Conservation (phyloP, 2,888 invertebrate genomes). For the Serripes groenlandicus region DNA sequence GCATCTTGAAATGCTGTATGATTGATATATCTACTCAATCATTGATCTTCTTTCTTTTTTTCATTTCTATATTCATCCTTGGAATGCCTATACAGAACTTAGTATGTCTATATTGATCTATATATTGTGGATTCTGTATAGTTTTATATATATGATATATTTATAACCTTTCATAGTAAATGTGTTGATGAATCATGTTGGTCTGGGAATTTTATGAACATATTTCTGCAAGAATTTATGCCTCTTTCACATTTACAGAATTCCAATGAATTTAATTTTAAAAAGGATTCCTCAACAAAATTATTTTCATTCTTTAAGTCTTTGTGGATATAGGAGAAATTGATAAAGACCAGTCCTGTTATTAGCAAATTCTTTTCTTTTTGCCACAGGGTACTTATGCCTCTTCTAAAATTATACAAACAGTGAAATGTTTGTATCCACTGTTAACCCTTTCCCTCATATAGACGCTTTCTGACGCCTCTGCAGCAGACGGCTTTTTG, state of each 20-base stretch:
- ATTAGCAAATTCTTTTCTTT: no score
- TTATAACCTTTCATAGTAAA: not conserved
- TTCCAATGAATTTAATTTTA: no score
- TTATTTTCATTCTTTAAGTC: no score
- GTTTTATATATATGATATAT: no score
- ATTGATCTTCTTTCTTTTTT: not conserved
- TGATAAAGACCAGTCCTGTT: no score
- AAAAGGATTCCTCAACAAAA: no score
- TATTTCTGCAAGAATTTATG: no score
- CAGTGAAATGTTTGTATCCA: not conserved
- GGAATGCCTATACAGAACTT: conserved; percentile 38
- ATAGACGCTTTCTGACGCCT: not conserved
- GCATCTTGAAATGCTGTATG: no score
- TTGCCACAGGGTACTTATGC: no score
- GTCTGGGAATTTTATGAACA: not conserved
- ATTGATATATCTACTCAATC: no score
- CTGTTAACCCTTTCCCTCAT: not conserved
- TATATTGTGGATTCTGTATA: conserved; percentile 5
- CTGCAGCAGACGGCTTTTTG: not conserved
- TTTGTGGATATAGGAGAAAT: no score
- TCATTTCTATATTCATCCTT: conserved; percentile 12
- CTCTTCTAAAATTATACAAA: not conserved
- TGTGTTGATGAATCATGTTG: not conserved
- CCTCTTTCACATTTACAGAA: no score
- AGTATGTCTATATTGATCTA: conserved; percentile 37